Base-by-base conservation (phyloP, 2,113 vertebrate species). In the Opisthocomus hoazin region DNA sequence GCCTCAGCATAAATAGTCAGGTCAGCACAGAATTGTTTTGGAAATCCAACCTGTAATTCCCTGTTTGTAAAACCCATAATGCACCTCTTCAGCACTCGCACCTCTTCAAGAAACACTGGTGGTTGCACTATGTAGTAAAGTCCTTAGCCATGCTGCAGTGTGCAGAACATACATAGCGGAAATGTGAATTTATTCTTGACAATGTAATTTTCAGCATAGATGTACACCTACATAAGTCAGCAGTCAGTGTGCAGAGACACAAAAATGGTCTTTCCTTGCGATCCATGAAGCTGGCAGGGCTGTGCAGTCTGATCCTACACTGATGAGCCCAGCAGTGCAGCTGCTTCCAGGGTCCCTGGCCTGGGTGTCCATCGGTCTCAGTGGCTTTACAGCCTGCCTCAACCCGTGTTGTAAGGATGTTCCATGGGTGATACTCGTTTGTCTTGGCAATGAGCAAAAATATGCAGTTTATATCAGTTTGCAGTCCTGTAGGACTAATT, bases 361-460 rank as follows among this genome's bases (percentile, higher is more conserved):
- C 39, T 2, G 1, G 10, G 4, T 15, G 32, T 15, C 29, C 3
- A 0, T 43, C 51, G 5, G 36, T 46, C 51, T 50, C 2, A 1
- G 34, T 10, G 26, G 11, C 48, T 75, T 66, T 66, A 20, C 81
- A 53, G 34, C 26, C 51, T 27, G 36, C 6, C 24, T 53, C 36
- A 37, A 5, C 19, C 11, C 8, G 3, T 24, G 64, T 22, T 24
- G 15, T 53, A 71, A 53, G 24, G 24, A 24, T 57, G 9, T 21
- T 76, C 16, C 15, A 1, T 12, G 13, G 11, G 5, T 63, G 32
- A 45, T 21, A 20, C 10, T 30, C 0, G 1, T 81, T 54, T 71
- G 24, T 36, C 53, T 69, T 22, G 29, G 68, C 29, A 54, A 68
- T 43, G 32, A 41, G 10, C 26, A 77, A 77, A 64, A 51, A 2